Evolutionary conservation across 2,888 invertebrate species (phyloP), one percentile per base, ranked within the genome.

Genomic region (Theodoxus fluviatilis): DNA sequence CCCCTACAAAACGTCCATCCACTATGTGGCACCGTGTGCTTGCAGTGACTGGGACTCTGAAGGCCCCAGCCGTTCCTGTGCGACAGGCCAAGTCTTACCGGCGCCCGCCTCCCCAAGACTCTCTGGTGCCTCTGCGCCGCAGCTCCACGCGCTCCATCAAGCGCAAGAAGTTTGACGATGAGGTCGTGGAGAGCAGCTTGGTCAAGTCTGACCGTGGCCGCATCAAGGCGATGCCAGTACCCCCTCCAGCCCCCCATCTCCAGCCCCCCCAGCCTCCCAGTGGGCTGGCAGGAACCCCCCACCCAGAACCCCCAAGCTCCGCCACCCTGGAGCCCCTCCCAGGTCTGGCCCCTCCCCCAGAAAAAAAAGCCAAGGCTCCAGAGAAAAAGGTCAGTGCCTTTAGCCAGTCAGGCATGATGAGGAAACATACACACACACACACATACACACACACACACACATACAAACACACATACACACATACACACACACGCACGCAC

Each of bases 121-220:
- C n/a, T n/a, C n/a, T 69, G 33, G 57, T 71, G 3, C 71, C 69
- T 31, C 71, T 70, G 37, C 68, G 74, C 15, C 64, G 74, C 37
- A 74, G 71, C 28, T 71, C 72, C 38, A 69, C 69, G 3, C 69
- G 98, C 71, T 96, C 96, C 1, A 97, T 98, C 80, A 98, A 97
- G 87, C 91, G 98, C 0, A 93, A 94, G 81, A 93, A 96, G 80
- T 98, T 98, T 88, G 98, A 98, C 85, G 98, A 98, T 90, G 98
- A 98, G 88, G 89, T 98, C 71, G 97, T 98, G 0, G 97, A 98
- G 80, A 95, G 94, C 78, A 94, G 94, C 86, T 88, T 94, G 71
- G 92, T 92, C 12, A 85, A 76, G 81, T 89, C 78, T 67, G 85
- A 82, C 61, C 75, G 84, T 7, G 77, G 76, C 0, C 70, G 78